Evolutionary conservation across 2,888 invertebrate species (phyloP).

Genomic region (Drosophila mulleri): DNA sequence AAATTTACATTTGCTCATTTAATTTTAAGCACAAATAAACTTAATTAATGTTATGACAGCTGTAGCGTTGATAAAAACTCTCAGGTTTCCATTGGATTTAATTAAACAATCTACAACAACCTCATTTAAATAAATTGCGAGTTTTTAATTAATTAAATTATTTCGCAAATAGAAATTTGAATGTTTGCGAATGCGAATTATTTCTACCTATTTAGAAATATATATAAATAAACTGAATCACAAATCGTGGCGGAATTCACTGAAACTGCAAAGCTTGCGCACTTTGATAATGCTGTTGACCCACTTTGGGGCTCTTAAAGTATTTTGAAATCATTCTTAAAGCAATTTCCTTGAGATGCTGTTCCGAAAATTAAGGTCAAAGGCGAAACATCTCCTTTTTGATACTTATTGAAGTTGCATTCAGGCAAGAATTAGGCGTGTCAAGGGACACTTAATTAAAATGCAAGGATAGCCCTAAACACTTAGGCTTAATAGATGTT

Average conservation of each 20-base stretch:
- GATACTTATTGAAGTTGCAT: not conserved
- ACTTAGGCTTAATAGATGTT: not conserved
- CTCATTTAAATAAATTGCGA: not conserved
- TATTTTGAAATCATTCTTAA: not conserved
- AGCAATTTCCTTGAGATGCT: not conserved
- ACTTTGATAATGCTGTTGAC: conserved; percentile 5
- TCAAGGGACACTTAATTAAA: not conserved
- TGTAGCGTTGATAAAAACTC: not conserved
- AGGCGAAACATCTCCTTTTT: not conserved
- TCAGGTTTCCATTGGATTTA: not conserved
- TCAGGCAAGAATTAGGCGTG: not conserved
- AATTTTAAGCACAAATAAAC: not conserved
- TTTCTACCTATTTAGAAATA: not conserved
- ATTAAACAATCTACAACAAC: not conserved
- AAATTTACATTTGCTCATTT: conserved; percentile 4
- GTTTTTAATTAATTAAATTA: not conserved
- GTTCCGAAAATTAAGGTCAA: not conserved
- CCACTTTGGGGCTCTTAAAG: not conserved
- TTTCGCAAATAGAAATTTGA: not conserved
- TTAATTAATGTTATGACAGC: conserved; percentile 11
- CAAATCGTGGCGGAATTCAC: no score
- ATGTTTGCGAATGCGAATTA: not conserved
- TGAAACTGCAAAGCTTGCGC: not conserved
- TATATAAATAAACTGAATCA: no score
- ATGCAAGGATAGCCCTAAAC: not conserved